Percentiles rank a stretch among this genome's conserved stretches.
phyloP scores from a whole-genome alignment of 2,888 invertebrate genomes.

The Campoletis raptor region DNA sequence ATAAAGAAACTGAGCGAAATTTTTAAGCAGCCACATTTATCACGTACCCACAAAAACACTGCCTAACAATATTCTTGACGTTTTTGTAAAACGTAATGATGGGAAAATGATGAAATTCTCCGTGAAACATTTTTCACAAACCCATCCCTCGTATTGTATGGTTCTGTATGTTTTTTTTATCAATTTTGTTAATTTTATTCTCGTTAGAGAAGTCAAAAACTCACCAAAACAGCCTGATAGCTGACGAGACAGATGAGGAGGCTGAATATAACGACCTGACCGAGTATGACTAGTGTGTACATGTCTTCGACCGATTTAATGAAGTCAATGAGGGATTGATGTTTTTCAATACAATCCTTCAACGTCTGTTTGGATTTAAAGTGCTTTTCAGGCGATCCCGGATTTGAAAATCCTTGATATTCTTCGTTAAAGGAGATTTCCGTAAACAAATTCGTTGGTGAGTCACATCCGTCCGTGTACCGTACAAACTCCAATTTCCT shows the following conservation, averaged over 20 bases:
- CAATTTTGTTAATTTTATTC: no score
- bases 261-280: constrained; percentile 71
- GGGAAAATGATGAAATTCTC: neutral
- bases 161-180: no score
- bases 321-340: constrained; percentile 70
- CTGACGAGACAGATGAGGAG: constrained; percentile 72
- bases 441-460: constrained; percentile 13
- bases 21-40: no score
- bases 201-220: neutral
- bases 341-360: constrained; percentile 65
- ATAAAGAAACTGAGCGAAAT: neutral
- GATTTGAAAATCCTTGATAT: neutral
- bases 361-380: constrained; percentile 26
- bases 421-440: neutral
- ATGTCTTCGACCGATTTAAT: constrained; percentile 64
- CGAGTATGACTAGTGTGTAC: constrained; percentile 69
- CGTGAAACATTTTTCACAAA: neutral
- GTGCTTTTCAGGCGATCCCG: neutral
- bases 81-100: neutral
- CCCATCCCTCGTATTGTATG: neutral
- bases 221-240: constrained; percentile 74
- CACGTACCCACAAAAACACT: neutral
- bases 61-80: neutral
- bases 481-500: constrained; percentile 63
- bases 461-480: constrained; percentile 2